Evolutionary conservation across 2,113 vertebrate species (phyloP).

Genomic region (Etheostoma spectabile): DNA sequence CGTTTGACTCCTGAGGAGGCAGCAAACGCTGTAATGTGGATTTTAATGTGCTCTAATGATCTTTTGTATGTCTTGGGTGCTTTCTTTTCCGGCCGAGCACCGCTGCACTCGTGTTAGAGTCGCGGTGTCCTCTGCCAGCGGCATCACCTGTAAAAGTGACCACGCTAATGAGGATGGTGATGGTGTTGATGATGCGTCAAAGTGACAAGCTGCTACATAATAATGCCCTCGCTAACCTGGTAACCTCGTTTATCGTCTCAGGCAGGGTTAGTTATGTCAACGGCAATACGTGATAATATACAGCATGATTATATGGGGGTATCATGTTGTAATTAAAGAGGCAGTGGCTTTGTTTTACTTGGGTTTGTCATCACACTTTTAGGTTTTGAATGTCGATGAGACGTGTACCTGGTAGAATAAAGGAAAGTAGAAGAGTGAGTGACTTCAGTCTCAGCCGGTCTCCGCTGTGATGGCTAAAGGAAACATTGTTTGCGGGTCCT

Average conservation of each 20-base stretch:
- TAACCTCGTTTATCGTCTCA: constrained; percentile 52
- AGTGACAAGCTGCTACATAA: constrained; percentile 47
- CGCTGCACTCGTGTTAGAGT: not conserved
- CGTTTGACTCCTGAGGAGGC: constrained; percentile 69
- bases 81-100: constrained; percentile 13
- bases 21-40: constrained; percentile 79
- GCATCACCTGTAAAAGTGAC: constrained; percentile 70
- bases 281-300: constrained; percentile 24
- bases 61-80: constrained; percentile 60
- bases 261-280: not conserved
- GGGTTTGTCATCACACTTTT: not conserved
- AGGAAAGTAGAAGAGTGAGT: not conserved
- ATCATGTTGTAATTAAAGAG: not conserved
- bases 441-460: not conserved
- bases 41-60: constrained; percentile 82
- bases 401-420: not conserved
- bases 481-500: not conserved
- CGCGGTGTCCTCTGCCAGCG: constrained; percentile 19
- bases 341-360: not conserved
- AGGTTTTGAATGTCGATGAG: not conserved
- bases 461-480: not conserved
- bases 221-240: constrained; percentile 59
- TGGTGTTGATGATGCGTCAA: constrained; percentile 35
- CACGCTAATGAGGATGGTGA: constrained; percentile 57
- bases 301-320: constrained; percentile 14